Evolutionary conservation across 2,888 invertebrate species (phyloP), one percentile per base, ranked within the genome.

Genomic region (Microctonus aethiopoides): DNA sequence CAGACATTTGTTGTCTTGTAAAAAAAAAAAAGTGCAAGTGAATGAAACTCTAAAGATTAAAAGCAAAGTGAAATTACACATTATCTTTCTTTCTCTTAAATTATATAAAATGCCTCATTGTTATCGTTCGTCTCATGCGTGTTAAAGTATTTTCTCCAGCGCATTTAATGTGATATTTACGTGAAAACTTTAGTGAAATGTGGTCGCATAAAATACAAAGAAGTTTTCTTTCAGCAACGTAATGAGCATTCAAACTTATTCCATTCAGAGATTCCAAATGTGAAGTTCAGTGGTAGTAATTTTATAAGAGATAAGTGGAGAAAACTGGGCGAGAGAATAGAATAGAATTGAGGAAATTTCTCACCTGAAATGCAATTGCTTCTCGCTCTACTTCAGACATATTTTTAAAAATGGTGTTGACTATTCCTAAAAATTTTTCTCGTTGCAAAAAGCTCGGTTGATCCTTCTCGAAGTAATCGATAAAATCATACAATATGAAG

Each of bases 401-500:
- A 80, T 95, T 94, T 86, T 94, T 95, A 88, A 95, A 96, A 81
- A 96, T 95, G 51, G 93, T 94, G 85, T 95, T 93, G 85, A 96
- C 91, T 79, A 96, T 95, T 82, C 94, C 93, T 78, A 95, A 89
- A 87, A 95, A 96, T 87, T 95, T 95, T 80, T 94, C 94, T 64
- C 95, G 89, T 79, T 93, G 92, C 77, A 96, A 88, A 81, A 93
- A 92, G 84, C 93, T 95, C 52, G 95, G 92, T 57, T 93, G 92
- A 83, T 95, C 95, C 87, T 95, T 96, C 86, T 95, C 94, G 83
- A 96, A 96, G 88, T 93, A 94, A 87, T 95, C 94, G 83, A 95
- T 93, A 87, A 96, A 95, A 87, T 96, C 95, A 89, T 97, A 97
- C 72, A 97, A 89, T 79, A 97, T 90, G 88, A 97, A 97, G 88